Percentiles rank a stretch among this genome's conserved stretches.
phyloP scores from a whole-genome alignment of 2,888 invertebrate genomes.

The Prosapia bicincta region DNA sequence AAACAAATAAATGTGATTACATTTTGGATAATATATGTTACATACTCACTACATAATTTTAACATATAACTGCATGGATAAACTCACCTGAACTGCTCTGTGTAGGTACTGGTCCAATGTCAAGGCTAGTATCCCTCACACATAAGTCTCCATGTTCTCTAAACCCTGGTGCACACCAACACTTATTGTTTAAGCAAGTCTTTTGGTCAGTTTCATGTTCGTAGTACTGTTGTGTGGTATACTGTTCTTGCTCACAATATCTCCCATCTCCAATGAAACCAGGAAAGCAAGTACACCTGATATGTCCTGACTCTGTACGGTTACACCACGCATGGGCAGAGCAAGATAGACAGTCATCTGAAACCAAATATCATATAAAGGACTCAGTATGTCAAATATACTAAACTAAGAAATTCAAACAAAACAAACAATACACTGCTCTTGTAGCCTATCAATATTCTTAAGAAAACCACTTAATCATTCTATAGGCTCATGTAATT shows the following conservation, averaged over 20 bases:
- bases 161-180: slow-evolving; percentile 52
- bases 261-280: slow-evolving; percentile 53
- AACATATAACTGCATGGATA: too few species aligned
- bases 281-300: slow-evolving; percentile 50
- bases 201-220: slow-evolving; percentile 4
- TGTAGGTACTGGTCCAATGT: not conserved
- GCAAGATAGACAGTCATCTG: slow-evolving; percentile 54
- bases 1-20: too few species aligned
- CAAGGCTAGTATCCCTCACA: slow-evolving; percentile 27
- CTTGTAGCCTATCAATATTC: too few species aligned
- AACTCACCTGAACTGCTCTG: not conserved
- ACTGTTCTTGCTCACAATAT: slow-evolving; percentile 41
- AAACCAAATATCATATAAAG: too few species aligned
- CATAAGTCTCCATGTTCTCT: slow-evolving; percentile 53
- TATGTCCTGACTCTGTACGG: slow-evolving; percentile 25
- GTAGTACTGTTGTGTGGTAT: slow-evolving; percentile 39
- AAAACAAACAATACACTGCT: too few species aligned
- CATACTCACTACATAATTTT: too few species aligned
- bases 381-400: too few species aligned
- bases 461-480: too few species aligned
- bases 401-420: too few species aligned
- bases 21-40: too few species aligned
- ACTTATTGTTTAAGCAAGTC: slow-evolving; percentile 39
- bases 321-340: slow-evolving; percentile 53
- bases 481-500: too few species aligned